Evolutionary conservation across 2,888 invertebrate genomes (phyloP).

Genomic region (Cataglyphis rosenhaueri): DNA sequence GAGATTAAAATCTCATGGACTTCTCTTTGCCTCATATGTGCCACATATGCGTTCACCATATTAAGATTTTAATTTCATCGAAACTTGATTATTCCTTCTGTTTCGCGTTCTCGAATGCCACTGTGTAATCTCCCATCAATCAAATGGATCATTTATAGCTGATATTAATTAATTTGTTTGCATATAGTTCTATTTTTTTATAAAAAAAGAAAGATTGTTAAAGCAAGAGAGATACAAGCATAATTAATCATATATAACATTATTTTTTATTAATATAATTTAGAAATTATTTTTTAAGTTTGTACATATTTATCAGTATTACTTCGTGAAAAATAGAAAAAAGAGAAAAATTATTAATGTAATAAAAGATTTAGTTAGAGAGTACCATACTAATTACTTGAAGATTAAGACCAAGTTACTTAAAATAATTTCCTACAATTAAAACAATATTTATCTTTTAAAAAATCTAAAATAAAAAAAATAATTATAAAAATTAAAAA

Average conservation of each 20-base stretch:
- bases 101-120: conserved; percentile 62
- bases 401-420: neutral
- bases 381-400: neutral
- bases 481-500: too few relatives aligned
- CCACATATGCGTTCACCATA: conserved; percentile 34
- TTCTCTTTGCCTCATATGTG: conserved; percentile 5
- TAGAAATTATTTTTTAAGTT: neutral
- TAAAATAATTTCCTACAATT: neutral
- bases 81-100: conserved; percentile 55
- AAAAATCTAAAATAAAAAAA: too few relatives aligned
- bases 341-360: neutral
- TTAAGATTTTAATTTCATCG: conserved; percentile 64
- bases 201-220: neutral
- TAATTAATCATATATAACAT: neutral
- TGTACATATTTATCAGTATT: neutral
- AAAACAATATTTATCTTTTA: neutral
- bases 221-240: neutral
- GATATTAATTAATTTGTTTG: conserved; percentile 18
- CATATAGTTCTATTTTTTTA: conserved; percentile 18
- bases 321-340: neutral
- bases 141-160: conserved; percentile 29
- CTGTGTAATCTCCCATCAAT: conserved; percentile 46
- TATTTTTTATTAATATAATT: neutral
- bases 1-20: conserved; percentile 69
- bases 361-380: neutral